These are phyloP conservation scores for Leptinotarsa juncta DNA, from an alignment of 2,888 invertebrate species.

Conservation along the genomic window DNA sequence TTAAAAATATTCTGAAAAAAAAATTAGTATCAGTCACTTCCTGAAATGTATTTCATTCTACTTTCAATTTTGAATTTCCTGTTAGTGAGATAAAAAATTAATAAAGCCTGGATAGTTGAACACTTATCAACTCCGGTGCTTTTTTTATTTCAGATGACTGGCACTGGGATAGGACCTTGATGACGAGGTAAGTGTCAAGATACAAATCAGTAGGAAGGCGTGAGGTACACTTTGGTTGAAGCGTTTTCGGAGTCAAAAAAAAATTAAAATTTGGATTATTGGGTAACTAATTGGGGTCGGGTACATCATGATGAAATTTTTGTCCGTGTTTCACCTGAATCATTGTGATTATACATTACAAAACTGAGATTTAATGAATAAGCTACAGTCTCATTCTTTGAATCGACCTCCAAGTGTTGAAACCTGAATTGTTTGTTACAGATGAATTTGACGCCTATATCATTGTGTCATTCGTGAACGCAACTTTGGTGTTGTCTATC, in stretches of 20 bases:
- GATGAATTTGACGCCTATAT: conserved; percentile 99
- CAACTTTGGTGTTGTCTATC: conserved; percentile 97
- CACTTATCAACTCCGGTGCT: conserved; percentile 88
- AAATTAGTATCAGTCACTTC: too few species aligned
- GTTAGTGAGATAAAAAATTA: conserved; percentile 39
- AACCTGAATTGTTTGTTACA: conserved; percentile 74
- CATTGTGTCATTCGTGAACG: conserved; percentile 98
- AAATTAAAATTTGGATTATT: too few species aligned
- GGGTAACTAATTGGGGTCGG: too few species aligned
- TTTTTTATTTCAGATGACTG: conserved; percentile 65
- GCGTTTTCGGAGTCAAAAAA: not conserved
- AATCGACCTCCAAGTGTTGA: not conserved
- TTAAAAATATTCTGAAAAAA: too few species aligned
- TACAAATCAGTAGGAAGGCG: conserved; percentile 11
- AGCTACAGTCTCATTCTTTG: conserved; percentile 18
- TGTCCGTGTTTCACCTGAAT: conserved; percentile 66
- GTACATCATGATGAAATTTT: conserved; percentile 58
- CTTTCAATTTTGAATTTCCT: not conserved
- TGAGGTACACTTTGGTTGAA: conserved; percentile 14
- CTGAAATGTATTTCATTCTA: too few species aligned
- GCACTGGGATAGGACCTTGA: conserved; percentile 29
- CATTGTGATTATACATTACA: conserved; percentile 59
- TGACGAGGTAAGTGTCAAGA: conserved; percentile 45
- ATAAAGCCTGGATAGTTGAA: conserved; percentile 72
- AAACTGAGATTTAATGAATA: conserved; percentile 45